Evolutionary conservation across 2,888 invertebrate genomes (phyloP), one percentile per base, ranked within the genome.

Genomic region (Cistogaster globosa): DNA sequence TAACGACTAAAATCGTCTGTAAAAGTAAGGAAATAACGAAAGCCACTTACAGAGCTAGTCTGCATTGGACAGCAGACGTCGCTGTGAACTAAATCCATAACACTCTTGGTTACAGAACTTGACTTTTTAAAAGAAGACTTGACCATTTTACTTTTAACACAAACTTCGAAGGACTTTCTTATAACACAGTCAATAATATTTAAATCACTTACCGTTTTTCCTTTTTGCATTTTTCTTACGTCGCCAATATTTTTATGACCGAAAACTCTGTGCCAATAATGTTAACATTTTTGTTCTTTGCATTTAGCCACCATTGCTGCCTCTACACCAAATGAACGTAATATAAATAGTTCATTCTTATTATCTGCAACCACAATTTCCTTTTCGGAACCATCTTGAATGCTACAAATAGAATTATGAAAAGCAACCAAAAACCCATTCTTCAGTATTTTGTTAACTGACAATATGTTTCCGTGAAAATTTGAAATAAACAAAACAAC

Each of bases 221-320:
- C 60, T 38, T 38, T 5, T 36, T 60, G 18, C 60, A 60, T 60
- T 22, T n/a, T 36, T 18, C 18, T 60, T n/a, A 60, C 60, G 1
- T 36, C 60, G n/a, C 38, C n/a, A 3, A 60, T 60, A 36, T 60
- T 36, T 60, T 38, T 60, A 36, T n/a, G 60, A 38, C 60, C 22
- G 22, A 32, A 32, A 32, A 32, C 32, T 32, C 8, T 32, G 8
- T 32, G 32, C 32, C 2, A 32, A 32, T 32, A 32, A 32, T 32
- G 32, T 32, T 32, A 7, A 32, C 32, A 32, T 32, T 32, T 32
- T 32, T 32, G 0, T 32, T 32, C 32, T 32, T 32, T 32, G 6
- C 7, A 42, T 42, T 42, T 7, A 32, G 32, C 32, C 0, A 32
- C 32, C 32, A 32, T 32, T 32, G 38, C 55, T 57, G 4, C 12